Evolutionary conservation across 2,888 invertebrate genomes (phyloP), one percentile per base, ranked within the genome.

Genomic region (Drosophila demipolita): DNA sequence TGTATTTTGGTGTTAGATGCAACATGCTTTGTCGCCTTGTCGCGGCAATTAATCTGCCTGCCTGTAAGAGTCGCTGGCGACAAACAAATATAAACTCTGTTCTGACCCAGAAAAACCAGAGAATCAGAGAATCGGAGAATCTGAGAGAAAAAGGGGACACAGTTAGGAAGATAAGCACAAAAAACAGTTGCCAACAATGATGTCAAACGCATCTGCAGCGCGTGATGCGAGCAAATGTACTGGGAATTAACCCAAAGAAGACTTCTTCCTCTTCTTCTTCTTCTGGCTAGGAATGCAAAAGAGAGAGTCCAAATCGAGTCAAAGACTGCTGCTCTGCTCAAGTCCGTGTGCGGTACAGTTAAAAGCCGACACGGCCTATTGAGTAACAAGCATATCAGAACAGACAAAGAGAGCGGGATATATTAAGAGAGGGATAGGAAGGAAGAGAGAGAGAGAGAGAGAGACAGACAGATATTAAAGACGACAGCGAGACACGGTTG

Each of bases 281-380:
- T 76, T 11, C 40, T 45, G 45, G 17, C 40, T 60, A 52, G 62
- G 72, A 59, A 67, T 50, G 66, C 62, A 48, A 62, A 53, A 77
- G 59, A 80, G 66, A 76, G 53, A 72, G 73, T 72, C 42, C 33
- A 11, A 40, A 72, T 17, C 15, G n/a, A 36, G 42, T 38, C 55
- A 26, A 45, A 45, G 7, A 23, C 15, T 29, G 45, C 45, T 15
- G 45, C 45, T 20, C 42, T 12, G 45, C 20, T 20, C 45, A 45
- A 45, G 29, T 36, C 50, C 20, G 23, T 36, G 23, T 36, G 60
- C 45, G 64, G 72, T 77, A 83, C 84, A 83, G 84, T 87, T 89
- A 84, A 76, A 87, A 72, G 73, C 67, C 87, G 86, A 72, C 75
- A 78, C 67, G 71, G 87, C 73, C 86, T 87, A 86, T 86, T 90